A percentile compares a stretch with the other conserved stretches of the same genome.
phyloP scores from a whole-genome alignment of 2,113 vertebrate species.

The Rana temporaria region DNA sequence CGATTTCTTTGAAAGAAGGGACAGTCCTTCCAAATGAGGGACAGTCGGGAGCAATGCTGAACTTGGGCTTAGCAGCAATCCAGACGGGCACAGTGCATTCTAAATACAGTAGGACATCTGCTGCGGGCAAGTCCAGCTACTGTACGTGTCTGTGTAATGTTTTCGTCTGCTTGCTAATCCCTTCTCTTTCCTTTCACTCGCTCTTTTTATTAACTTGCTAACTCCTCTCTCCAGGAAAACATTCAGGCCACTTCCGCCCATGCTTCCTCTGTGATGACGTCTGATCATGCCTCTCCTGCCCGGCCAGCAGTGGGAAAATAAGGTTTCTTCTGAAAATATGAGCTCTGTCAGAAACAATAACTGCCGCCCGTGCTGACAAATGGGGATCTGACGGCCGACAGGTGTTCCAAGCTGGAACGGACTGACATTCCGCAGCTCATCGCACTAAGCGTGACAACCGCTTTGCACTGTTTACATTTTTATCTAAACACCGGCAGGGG shows the following conservation, averaged over 20 bases:
- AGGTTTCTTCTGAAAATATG: constrained; percentile 6
- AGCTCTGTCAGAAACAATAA: constrained; percentile 16
- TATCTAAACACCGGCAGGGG: too few species aligned
- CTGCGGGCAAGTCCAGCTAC: not conserved
- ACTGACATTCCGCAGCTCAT: too few species aligned
- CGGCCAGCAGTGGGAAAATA: constrained; percentile 6
- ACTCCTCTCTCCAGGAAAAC: constrained; percentile 47
- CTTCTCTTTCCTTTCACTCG: constrained; percentile 23
- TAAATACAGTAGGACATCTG: not conserved
- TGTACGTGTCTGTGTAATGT: not conserved
- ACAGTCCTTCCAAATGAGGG: too few species aligned
- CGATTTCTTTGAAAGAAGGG: too few species aligned
- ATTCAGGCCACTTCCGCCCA: constrained; percentile 4
- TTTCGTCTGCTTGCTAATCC: constrained; percentile 21
- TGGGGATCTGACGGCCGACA: not conserved
- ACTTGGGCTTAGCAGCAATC: too few species aligned
- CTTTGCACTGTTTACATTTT: too few species aligned
- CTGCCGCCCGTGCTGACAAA: constrained; percentile 11
- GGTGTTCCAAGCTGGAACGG: not conserved
- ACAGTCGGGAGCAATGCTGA: too few species aligned
- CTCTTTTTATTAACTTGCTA: constrained; percentile 47
- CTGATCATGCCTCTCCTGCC: constrained; percentile 3
- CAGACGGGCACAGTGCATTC: not conserved
- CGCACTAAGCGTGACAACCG: too few species aligned
- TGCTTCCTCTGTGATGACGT: constrained; percentile 36